phyloP scores from a whole-genome alignment of 2,797 vertebrate species.

The Merluccius polli region DNA sequence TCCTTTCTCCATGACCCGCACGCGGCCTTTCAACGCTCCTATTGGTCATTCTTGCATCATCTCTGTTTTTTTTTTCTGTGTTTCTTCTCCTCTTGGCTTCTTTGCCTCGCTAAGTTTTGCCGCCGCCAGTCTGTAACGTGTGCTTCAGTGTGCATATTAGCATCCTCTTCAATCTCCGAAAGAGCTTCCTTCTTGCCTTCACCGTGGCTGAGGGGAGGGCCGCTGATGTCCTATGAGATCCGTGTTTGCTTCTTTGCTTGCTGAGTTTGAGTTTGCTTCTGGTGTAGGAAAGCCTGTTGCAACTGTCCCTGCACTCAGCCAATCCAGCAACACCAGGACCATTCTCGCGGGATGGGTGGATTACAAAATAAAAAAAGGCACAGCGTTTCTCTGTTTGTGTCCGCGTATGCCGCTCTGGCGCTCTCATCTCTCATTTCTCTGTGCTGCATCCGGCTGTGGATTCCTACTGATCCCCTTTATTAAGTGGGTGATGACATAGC shows the following conservation, averaged over 20 bases:
- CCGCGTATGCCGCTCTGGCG: neutral
- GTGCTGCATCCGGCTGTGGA: neutral
- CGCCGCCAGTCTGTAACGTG: neutral
- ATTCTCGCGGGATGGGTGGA: neutral
- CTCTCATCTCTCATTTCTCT: neutral
- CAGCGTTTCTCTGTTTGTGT: neutral
- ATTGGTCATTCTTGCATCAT: neutral
- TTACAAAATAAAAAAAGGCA: neutral
- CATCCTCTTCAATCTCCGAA: neutral
- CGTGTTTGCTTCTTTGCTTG: neutral
- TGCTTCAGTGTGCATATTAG: neutral
- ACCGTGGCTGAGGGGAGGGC: neutral
- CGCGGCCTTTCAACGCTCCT: neutral
- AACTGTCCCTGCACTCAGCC: neutral
- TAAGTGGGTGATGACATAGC: neutral
- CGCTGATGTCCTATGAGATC: neutral
- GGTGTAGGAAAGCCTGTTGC: neutral
- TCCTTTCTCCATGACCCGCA: neutral
- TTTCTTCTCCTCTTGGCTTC: neutral
- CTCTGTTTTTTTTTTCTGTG: slow-evolving; percentile 3
- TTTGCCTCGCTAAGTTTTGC: neutral
- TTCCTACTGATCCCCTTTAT: neutral
- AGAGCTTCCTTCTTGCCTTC: neutral
- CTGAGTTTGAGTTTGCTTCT: neutral
- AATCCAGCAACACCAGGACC: neutral